These are phyloP conservation scores for Cosmia trapezina DNA, from an alignment of 2,888 invertebrate species.

Conservation along the genomic window DNA sequence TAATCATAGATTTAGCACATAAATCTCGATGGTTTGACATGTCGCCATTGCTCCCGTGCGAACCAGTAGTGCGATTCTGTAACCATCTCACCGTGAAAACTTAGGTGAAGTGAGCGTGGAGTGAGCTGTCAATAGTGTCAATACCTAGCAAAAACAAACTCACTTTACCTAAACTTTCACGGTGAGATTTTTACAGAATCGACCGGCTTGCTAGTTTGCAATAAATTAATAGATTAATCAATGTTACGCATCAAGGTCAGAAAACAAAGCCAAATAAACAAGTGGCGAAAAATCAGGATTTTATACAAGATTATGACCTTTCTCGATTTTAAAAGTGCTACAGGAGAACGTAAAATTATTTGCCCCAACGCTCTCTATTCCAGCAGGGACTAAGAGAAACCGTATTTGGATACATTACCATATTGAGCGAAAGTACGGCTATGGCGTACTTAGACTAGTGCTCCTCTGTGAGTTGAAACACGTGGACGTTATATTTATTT, in stretches of 20 bases:
- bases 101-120: too few relatives aligned
- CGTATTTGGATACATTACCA: conserved; percentile 38
- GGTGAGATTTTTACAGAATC: too few relatives aligned
- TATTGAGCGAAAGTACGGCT: conserved; percentile 32
- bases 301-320: neutral
- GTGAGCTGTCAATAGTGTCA: too few relatives aligned
- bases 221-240: neutral
- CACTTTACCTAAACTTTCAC: too few relatives aligned
- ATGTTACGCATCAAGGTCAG: neutral
- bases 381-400: neutral
- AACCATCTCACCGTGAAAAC: too few relatives aligned
- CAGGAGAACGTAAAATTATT: neutral
- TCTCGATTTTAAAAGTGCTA: neutral
- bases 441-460: neutral
- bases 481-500: conserved; percentile 14
- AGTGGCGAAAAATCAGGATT: neutral
- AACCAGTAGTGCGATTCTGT: too few relatives aligned
- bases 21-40: neutral
- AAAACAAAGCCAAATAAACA: neutral
- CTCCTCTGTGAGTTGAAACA: conserved; percentile 26
- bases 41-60: neutral
- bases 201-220: neutral
- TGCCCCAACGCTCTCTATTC: neutral
- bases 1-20: neutral
- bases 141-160: too few relatives aligned